Percentiles rank a stretch among this genome's conserved stretches.
phyloP scores from a whole-genome alignment of 2,797 vertebrate genomes.

The Cirrhinus molitorella region DNA sequence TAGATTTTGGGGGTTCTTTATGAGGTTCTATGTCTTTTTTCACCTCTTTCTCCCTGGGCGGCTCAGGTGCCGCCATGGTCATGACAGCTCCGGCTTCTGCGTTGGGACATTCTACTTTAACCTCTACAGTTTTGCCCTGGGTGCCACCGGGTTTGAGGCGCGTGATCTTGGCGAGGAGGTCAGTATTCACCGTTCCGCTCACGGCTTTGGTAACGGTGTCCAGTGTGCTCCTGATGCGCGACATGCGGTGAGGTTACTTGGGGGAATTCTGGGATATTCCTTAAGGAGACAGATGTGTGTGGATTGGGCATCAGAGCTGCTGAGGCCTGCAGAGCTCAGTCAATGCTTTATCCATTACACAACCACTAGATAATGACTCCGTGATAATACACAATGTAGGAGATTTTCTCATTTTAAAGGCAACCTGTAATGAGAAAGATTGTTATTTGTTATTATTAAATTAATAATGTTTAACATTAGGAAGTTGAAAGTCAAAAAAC shows the following conservation, averaged over 20 bases:
- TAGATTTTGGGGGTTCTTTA: conserved; percentile 34
- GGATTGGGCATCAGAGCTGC: conserved; percentile 15
- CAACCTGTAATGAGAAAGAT: conserved; percentile 30
- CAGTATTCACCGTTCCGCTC: conserved; percentile 83
- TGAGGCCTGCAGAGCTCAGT: not conserved
- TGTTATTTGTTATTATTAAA: not conserved
- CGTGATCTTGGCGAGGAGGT: conserved; percentile 89
- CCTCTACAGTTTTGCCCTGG: conserved; percentile 62
- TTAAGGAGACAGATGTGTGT: not conserved
- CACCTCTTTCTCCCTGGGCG: conserved; percentile 56
- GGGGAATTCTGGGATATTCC: conserved; percentile 22
- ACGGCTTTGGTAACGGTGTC: conserved; percentile 92
- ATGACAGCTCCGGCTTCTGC: conserved; percentile 34
- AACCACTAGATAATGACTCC: not conserved
- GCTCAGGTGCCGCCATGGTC: conserved; percentile 67
- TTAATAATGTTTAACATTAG: not conserved
- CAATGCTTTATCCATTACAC: not conserved
- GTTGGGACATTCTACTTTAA: conserved; percentile 58
- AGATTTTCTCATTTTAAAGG: conserved; percentile 17
- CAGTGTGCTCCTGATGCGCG: conserved; percentile 91
- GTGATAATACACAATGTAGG: not conserved
- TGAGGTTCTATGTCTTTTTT: not conserved
- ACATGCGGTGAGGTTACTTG: conserved; percentile 81
- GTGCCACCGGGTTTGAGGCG: conserved; percentile 80
- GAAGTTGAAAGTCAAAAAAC: not conserved